phyloP scores from a whole-genome alignment of 2,888 invertebrate genomes.

The Tiliacea citrago region DNA sequence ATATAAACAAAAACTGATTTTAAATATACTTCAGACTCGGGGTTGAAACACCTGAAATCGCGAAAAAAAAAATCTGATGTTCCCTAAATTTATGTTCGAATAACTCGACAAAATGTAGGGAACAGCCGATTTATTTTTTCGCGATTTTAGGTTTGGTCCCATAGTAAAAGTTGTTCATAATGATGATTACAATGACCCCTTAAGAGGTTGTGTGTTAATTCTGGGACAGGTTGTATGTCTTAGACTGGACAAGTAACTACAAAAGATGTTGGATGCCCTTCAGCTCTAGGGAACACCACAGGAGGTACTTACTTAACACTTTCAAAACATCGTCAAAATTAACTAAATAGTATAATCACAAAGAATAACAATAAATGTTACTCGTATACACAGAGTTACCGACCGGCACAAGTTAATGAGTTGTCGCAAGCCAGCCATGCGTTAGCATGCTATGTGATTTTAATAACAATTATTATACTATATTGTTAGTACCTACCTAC shows the following conservation, averaged over 20 bases:
- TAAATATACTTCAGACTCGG: no score
- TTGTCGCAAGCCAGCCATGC: conserved; percentile 30
- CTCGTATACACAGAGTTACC: background rate
- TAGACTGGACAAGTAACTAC: background rate
- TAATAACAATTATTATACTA: conserved; percentile 5
- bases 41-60: no score
- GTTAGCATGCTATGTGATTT: conserved; percentile 8
- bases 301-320: background rate
- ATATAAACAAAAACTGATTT: no score
- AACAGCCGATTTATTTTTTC: no score
- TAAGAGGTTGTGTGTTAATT: no score
- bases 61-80: no score
- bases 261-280: background rate
- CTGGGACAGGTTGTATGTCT: background rate
- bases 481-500: conserved; percentile 1
- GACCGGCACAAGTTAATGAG: conserved; percentile 15
- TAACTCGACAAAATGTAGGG: no score
- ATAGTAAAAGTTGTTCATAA: no score
- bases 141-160: no score
- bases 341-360: background rate
- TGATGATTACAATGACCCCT: no score
- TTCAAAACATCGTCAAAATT: background rate
- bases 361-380: background rate
- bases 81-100: no score
- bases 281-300: background rate